Conservation (phyloP, 2,888 invertebrate species). For the Pachycephus smyrnensis region DNA sequence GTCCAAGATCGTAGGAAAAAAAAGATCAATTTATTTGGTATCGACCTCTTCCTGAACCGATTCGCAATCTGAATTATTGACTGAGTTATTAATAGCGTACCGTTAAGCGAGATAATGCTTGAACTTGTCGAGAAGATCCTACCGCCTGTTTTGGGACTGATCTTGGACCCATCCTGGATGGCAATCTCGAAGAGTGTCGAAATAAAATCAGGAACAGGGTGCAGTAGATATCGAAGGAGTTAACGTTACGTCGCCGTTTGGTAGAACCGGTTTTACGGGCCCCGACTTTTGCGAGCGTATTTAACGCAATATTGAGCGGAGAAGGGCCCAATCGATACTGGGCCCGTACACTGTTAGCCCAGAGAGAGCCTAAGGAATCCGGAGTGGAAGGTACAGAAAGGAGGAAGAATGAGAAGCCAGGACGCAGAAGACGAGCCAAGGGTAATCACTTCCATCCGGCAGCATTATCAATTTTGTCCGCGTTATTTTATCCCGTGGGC, state of each 20-base stretch:
- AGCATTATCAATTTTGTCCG: constrained; percentile 58
- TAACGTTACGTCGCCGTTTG: constrained; percentile 47
- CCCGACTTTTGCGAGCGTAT: constrained; percentile 37
- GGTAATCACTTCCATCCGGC: constrained; percentile 56
- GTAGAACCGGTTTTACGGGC: constrained; percentile 45
- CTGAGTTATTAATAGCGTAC: background rate
- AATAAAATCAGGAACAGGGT: background rate
- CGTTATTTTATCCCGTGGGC: constrained; percentile 44
- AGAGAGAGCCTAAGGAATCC: background rate
- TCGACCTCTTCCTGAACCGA: background rate
- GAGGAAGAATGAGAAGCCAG: background rate
- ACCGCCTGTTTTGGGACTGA: background rate
- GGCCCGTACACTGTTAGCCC: background rate
- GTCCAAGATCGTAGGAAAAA: background rate
- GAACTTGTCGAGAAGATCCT: background rate
- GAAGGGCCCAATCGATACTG: background rate
- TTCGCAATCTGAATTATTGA: background rate
- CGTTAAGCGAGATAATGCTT: background rate
- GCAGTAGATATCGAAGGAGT: background rate
- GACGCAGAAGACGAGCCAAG: constrained; percentile 14
- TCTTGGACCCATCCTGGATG: background rate
- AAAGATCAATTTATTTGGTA: background rate
- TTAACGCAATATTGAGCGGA: constrained; percentile 36
- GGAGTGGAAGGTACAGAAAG: background rate
- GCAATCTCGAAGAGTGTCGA: background rate